Base-by-base conservation (phyloP, 2,797 vertebrate genomes). In the Ctenopoma multispine region DNA sequence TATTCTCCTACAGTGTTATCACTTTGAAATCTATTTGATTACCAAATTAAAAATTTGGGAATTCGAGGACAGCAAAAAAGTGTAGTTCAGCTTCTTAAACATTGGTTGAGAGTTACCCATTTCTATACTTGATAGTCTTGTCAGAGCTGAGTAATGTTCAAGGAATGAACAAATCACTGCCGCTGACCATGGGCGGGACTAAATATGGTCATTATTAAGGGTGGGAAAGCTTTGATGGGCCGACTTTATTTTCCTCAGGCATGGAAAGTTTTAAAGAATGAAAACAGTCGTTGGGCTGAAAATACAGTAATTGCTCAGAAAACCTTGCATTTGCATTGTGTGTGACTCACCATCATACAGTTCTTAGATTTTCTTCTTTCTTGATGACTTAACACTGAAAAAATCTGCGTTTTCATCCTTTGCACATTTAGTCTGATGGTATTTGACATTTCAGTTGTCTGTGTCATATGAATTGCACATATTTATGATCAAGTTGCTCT, bases 161-260 rank as follows among this genome's bases (percentile, higher is more conserved):
- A 79, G 69, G 77, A 83, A 85, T 77, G 72, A 89, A 58, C 41
- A 69, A 31, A 57, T 63, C 59, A 17, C 61, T 40, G 48, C 58
- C 1, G 7, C 69, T 56, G 60, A 77, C 71, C 31, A 60, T 63
- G 69, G 72, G 61, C 6, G 65, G 75, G 76, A 78, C 82, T 79
- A 80, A 86, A 86, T 72, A 76, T 82, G 79, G 72, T 77, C 24
- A 69, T 77, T 57, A 60, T 75, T 43, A 57, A 59, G 50, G 21
- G n/a, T 44, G 40, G 46, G 29, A 41, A 71, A 14, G 43, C 47
- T 77, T 70, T 49, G 50, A 72, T 66, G 63, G 18, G 69, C 34
- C 8, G 9, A 38, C 64, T 70, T 41, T 44, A 40, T 79, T 18
- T 17, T 34, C 48, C 34, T 66, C 2, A 11, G 44, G 43, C 65